These are phyloP conservation scores for Volucella inflata DNA, from an alignment of 2,888 invertebrate genomes.

Conservation along the genomic window DNA sequence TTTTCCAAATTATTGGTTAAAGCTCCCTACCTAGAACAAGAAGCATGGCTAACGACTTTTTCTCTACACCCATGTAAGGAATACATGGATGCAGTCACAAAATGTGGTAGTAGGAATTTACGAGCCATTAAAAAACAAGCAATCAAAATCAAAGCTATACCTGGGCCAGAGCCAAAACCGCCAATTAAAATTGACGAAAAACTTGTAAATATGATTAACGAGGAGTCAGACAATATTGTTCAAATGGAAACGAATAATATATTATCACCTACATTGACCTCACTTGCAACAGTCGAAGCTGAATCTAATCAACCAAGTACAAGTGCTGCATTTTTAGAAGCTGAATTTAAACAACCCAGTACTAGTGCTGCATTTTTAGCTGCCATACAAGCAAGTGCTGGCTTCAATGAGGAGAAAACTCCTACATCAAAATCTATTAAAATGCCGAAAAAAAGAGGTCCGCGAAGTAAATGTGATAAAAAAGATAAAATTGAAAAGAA, in stretches of 20 bases:
- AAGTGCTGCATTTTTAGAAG: not conserved
- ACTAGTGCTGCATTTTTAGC: slow-evolving; percentile 11
- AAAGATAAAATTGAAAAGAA: no score
- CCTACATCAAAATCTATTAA: no score
- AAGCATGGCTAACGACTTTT: slow-evolving; percentile 82
- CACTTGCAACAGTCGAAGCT: not conserved
- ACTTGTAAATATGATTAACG: not conserved
- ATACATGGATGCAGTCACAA: slow-evolving; percentile 79
- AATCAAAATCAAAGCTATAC: slow-evolving; percentile 77
- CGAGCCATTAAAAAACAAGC: slow-evolving; percentile 62
- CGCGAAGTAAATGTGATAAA: no score
- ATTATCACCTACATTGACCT: not conserved
- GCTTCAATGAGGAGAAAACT: no score
- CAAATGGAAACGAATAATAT: no score
- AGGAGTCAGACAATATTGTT: not conserved
- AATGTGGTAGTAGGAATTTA: slow-evolving; percentile 78
- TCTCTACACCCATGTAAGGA: slow-evolving; percentile 79
- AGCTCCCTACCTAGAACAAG: slow-evolving; percentile 81
- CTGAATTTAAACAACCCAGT: not conserved
- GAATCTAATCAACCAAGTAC: not conserved
- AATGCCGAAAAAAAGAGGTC: no score
- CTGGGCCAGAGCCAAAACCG: slow-evolving; percentile 12
- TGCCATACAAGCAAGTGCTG: no score
- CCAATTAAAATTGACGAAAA: not conserved
- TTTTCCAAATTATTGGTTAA: slow-evolving; percentile 80